Evolutionary conservation across 1,140 invertebrate genomes (phyloP).

Genomic region (Caenorhabditis inopinata): DNA sequence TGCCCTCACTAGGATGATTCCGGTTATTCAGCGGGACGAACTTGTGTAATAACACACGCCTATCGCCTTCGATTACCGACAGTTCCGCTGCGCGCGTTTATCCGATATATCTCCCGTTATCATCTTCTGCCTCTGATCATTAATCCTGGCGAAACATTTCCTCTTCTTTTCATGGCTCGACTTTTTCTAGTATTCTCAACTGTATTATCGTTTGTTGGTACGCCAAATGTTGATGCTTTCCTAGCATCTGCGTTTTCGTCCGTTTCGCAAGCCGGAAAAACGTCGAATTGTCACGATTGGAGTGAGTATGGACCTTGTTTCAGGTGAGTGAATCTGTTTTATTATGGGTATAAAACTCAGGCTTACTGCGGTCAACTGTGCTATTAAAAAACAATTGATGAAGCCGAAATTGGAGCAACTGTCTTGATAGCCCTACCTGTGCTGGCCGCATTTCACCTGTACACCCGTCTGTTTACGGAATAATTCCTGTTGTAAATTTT

Average conservation of each 20-base stretch:
- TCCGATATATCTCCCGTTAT: not conserved
- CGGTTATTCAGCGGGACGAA: not conserved
- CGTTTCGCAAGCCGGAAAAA: conserved; percentile 46
- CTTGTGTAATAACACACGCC: conserved; percentile 7
- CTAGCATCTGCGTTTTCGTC: conserved; percentile 57
- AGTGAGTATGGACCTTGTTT: conserved; percentile 55
- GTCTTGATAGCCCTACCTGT: no score
- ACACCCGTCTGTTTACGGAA: no score
- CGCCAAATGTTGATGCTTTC: conserved; percentile 42
- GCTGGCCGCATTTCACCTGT: no score
- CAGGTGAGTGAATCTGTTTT: no score
- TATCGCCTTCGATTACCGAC: not conserved
- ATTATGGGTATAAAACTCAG: no score
- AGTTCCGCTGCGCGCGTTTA: conserved; percentile 3
- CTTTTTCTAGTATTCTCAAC: conserved; percentile 16
- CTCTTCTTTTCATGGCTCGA: not conserved
- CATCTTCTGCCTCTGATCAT: no score
- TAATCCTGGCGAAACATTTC: no score
- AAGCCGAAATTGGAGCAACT: no score
- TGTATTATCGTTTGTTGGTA: conserved; percentile 36
- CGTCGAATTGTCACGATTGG: conserved; percentile 51
- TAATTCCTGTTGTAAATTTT: no score
- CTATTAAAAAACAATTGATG: no score
- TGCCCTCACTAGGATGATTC: not conserved
- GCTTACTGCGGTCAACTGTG: no score